phyloP scores from a whole-genome alignment of 2,888 invertebrate genomes.

The Ametastegia equiseti region DNA sequence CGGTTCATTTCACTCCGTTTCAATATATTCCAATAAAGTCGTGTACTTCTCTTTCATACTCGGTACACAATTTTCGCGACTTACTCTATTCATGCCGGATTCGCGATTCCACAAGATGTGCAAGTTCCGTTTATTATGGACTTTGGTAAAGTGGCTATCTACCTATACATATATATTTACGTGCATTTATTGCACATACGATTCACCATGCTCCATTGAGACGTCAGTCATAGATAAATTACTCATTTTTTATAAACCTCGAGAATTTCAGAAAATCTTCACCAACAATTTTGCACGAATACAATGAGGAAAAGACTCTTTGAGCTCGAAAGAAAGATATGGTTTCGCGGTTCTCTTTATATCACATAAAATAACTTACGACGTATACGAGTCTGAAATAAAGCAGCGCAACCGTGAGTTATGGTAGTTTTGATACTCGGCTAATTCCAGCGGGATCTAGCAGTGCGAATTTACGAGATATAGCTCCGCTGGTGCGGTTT shows the following conservation, averaged over 20 bases:
- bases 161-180: no score
- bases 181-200: background rate
- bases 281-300: background rate
- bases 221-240: background rate
- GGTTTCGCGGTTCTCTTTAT: background rate
- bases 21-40: constrained; percentile 22
- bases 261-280: background rate
- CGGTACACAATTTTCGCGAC: constrained; percentile 3
- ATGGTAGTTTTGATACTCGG: background rate
- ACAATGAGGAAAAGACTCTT: background rate
- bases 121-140: constrained; percentile 1
- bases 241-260: background rate
- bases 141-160: background rate
- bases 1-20: background rate
- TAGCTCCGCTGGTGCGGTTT: background rate
- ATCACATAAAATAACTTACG: background rate
- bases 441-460: constrained; percentile 17
- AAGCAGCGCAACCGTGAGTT: constrained; percentile 1
- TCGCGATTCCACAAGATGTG: background rate
- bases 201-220: background rate
- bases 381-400: constrained; percentile 28
- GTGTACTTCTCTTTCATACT: background rate
- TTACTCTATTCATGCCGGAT: background rate
- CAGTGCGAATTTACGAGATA: constrained; percentile 13
- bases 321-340: background rate